Evolutionary conservation across 1,140 invertebrate genomes (phyloP).

Genomic region (Apis florea): DNA sequence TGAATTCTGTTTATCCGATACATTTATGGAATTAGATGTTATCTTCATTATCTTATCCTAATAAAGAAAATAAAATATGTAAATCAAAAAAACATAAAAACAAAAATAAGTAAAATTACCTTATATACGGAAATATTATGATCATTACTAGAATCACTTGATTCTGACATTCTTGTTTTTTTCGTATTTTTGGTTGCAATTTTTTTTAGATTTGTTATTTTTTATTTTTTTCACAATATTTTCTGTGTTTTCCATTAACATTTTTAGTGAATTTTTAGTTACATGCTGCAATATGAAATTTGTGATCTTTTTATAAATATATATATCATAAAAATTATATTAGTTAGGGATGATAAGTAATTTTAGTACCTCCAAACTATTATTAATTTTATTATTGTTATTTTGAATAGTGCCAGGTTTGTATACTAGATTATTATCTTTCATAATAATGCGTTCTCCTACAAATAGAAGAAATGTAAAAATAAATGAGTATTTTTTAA

Average conservation of each 20-base stretch:
- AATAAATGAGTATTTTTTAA: not conserved
- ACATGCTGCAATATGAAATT: not conserved
- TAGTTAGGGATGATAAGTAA: not conserved
- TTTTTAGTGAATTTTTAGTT: not conserved
- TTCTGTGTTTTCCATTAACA: not conserved
- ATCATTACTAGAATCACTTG: not conserved
- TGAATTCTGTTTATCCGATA: not conserved
- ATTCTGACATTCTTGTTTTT: not conserved
- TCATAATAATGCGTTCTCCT: conserved; percentile 64
- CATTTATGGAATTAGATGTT: not conserved
- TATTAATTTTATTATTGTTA: too few relatives aligned
- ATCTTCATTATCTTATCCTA: not conserved
- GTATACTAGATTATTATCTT: conserved; percentile 59
- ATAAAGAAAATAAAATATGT: not conserved
- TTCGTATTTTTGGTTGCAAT: not conserved
- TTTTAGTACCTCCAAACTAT: not conserved
- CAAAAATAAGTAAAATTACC: not conserved
- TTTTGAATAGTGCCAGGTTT: conserved; percentile 41
- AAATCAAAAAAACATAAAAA: not conserved
- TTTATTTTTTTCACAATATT: not conserved
- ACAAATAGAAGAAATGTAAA: not conserved
- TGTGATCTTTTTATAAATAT: not conserved
- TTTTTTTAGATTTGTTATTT: not conserved
- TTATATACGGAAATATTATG: not conserved
- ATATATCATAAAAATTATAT: not conserved